phyloP scores from a whole-genome alignment of 2,113 vertebrate genomes.

The Trichechus manatus region DNA sequence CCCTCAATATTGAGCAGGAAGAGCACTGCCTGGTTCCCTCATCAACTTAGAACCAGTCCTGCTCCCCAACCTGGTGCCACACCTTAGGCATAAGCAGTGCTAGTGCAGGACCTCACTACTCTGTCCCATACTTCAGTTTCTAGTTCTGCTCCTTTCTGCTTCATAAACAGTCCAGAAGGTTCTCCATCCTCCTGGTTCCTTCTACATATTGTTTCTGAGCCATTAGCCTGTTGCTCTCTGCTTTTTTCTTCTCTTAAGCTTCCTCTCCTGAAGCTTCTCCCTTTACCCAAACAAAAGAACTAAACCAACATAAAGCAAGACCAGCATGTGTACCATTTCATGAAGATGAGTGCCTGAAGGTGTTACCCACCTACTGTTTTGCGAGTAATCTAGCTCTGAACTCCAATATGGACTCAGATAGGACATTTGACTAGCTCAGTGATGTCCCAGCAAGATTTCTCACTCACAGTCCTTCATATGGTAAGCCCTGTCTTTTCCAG shows the following conservation, averaged over 20 bases:
- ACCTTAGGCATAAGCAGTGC: fast-evolving
- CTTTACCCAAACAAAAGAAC: not conserved
- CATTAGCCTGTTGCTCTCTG: not conserved
- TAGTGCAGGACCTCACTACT: not conserved
- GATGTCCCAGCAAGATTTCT: not conserved
- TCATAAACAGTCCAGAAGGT: not conserved
- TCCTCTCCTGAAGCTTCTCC: not conserved
- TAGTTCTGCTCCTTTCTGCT: not conserved
- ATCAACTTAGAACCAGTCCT: not conserved
- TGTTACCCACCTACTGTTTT: not conserved
- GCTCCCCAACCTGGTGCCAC: not conserved
- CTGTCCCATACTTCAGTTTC: not conserved
- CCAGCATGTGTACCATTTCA: not conserved
- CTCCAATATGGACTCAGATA: not conserved
- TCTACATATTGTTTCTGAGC: not conserved
- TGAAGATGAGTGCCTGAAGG: not conserved
- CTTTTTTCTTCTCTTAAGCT: not conserved
- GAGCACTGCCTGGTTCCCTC: not conserved
- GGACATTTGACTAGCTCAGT: not conserved
- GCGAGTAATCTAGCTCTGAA: not conserved
- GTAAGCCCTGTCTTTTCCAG: not conserved
- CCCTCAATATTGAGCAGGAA: not conserved
- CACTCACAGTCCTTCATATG: not conserved
- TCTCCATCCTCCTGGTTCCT: not conserved
- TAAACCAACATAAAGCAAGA: not conserved